Evolutionary conservation across 2,888 invertebrate genomes (phyloP), one percentile per base, ranked within the genome.

Genomic region (Ormyrus pomaceus): DNA sequence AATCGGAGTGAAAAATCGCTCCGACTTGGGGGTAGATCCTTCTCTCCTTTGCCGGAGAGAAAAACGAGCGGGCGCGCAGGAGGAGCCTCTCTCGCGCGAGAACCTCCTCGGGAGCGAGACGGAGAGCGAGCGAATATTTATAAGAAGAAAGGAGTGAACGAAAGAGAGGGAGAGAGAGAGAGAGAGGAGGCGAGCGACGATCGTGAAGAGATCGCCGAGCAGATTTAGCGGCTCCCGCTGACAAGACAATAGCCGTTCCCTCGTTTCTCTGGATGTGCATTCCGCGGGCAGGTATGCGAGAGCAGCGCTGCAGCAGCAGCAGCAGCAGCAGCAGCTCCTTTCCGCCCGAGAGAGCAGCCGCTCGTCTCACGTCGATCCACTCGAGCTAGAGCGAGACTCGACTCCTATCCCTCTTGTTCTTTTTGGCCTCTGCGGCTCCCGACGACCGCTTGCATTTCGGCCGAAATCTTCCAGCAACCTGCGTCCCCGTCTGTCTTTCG

Each of bases 201-300:
- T 88, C 87, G 87, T 87, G 88, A 88, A 86, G 87, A 88, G 88
- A 88, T 89, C 87, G 87, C 85, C 86, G 87, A 84, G 86, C 86
- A 89, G 89, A 89, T 89, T 89, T 89, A 89, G 86, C 88, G 87
- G 89, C 88, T 82, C 87, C 86, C 85, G 87, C 87, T 89, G 89
- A 89, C 89, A 89, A 89, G 89, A 89, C 89, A 89, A 89, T 89
- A 88, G 89, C 86, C 86, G 87, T 88, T 87, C 87, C 85, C 87
- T 86, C 88, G 82, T 82, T 86, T 86, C 86, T 84, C 86, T 84
- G 85, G 86, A 88, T 84, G 88, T 84, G 86, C 87, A 89, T 88
- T 88, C 87, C 87, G 83, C 83, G 84, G 83, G 77, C 83, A 84
- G 86, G 87, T 87, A 87, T 87, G 87, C 86, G 84, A 65, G 70